Base-by-base conservation (phyloP, 2,113 vertebrate species). In the Dasyornis broadbenti region DNA sequence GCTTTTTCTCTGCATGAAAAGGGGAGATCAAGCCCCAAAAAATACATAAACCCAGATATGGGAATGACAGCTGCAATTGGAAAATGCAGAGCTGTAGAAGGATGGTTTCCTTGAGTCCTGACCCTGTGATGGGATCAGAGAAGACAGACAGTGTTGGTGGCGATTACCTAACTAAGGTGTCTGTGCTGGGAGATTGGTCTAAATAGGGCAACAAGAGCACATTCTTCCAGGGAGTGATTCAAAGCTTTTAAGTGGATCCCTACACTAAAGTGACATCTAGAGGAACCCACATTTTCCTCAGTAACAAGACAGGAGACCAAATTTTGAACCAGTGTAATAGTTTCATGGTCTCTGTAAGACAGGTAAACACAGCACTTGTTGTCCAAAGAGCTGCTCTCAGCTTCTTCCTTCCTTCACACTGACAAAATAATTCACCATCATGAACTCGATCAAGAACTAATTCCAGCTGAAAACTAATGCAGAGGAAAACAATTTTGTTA, bases 391-490 rank as follows among this genome's bases (percentile, higher is more conserved):
- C 47, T 70, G 56, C 56, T 68, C 61, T 53, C 78, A 66, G 35
- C 42, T 84, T 24, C 20, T 37, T 66, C 49, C 42, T 82, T 66
- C 60, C 60, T 64, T 53, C 1, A 3, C 53, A 65, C 1, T 33
- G 23, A 64, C 15, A 59, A 26, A 90, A 7, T 9, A 71, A 68
- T 40, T 75, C 56, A 64, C 53, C 44, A 44, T 5, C 59, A 90
- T 9, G 4, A 82, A 24, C 47, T 30, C 0, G 0, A 87, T 3
- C 0, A 0, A 82, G 30, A 95, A 77, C 40, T 56, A 71, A 80
- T 27, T 76, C 39, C 57, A 77, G 44, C 35, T 90, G 65, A 73
- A 93, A 85, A 78, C 45, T 10, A 78, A 56, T 2, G 27, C 42
- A 86, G 17, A 49, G 45, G 42, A 60, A 59, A 53, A 2, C 45